Evolutionary conservation across 1,140 invertebrate genomes (phyloP), one percentile per base, ranked within the genome.

Genomic region (Trichogramma pretiosum): DNA sequence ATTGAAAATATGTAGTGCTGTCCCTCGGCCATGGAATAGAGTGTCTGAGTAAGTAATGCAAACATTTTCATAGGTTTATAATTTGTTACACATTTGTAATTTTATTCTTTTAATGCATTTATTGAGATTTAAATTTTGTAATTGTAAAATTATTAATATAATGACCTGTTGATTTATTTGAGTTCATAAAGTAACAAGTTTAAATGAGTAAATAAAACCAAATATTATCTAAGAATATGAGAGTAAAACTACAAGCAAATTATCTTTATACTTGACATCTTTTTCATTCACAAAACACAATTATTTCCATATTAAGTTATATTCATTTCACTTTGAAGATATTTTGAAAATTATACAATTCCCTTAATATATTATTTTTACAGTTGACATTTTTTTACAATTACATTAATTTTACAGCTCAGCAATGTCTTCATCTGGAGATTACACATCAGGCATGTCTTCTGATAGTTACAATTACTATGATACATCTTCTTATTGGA

Each of bases 1-100:
- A 9, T 75, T 95, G 5, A 90, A 92, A 73, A 92, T 94, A 47
- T 91, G 89, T 63, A 85, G 88, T 59, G 90, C 90, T 19, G 87
- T 91, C 2, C 89, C 89, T 7, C 90, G 93, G 59, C 82, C 83
- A 4, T 71, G 71, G 66, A 70, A 59, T 36, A 72, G 71, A 64
- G 58, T 69, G 22, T 40, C 61, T 22, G 67, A 63, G 65, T 70
- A 56, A 54, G 41, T 14, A 41, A n/a, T n/a, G n/a, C n/a, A n/a
- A n/a, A 36, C 8, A n/a, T 17, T 40, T 48, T 48, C 40, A n/a
- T n/a, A 13, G 18, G 18, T 39, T 26, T 21, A 35, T n/a, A 14
- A 35, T 2, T 3, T 46, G n/a, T 7, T 36, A 16, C 23, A 32
- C 18, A 36, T 26, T 42, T 23, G 1, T 5, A 22, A 26, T 14